A percentile compares a stretch with the other conserved stretches of the same genome.
These are phyloP conservation scores for Telmatochromis brachygnathus DNA, from an alignment of 2,113 vertebrate genomes.

Conservation along the genomic window DNA sequence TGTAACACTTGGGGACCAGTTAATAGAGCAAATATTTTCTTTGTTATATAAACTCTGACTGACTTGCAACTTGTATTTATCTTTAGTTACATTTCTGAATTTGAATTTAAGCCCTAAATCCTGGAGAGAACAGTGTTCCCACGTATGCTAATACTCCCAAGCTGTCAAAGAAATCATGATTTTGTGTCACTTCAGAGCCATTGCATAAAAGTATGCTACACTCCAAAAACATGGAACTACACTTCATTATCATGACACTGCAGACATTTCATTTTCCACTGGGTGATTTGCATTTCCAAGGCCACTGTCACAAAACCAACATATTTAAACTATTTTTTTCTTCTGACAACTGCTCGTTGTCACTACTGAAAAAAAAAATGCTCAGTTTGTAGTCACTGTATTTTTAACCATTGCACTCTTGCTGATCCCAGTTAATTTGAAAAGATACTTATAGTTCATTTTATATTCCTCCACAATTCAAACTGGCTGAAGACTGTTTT, in stretches of 20 bases:
- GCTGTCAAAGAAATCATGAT: background rate
- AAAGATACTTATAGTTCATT: background rate
- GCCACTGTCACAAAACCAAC: constrained; percentile 17
- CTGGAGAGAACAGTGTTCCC: background rate
- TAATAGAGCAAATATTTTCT: background rate
- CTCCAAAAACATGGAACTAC: background rate
- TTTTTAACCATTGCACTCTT: background rate
- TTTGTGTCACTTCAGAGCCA: background rate
- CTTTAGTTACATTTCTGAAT: background rate
- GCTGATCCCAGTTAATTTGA: background rate
- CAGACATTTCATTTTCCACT: background rate
- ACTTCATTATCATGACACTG: background rate
- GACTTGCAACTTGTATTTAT: background rate
- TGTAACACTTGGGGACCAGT: background rate
- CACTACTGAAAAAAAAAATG: background rate
- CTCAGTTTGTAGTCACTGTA: background rate
- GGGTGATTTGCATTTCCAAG: constrained; percentile 21
- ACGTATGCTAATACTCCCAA: background rate
- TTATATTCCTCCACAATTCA: background rate
- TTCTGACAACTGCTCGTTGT: background rate
- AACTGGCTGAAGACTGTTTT: background rate
- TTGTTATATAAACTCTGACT: background rate
- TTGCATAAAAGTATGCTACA: background rate
- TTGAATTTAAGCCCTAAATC: background rate
- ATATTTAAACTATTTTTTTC: background rate